Evolutionary conservation across 2,797 vertebrate species (phyloP), one percentile per base, ranked within the genome.

Genomic region (Sarcoramphus papa): DNA sequence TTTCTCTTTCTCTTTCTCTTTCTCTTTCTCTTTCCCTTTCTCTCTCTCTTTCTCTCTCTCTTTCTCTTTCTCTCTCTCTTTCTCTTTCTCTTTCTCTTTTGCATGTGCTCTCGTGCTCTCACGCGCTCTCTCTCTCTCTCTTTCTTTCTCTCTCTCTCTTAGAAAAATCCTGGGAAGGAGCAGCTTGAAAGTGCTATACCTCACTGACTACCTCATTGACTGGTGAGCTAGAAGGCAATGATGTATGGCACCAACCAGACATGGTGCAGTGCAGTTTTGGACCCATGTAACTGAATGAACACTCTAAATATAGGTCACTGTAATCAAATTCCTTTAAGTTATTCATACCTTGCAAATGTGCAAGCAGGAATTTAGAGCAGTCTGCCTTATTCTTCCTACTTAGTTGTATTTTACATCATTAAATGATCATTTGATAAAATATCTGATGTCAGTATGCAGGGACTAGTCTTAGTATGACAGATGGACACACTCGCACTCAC

Each of bases 271-370:
- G 45, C 11, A 65, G 24, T 77, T 86, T 80, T 78, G 51, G 28
- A 62, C 48, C 8, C 13, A 45, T 45, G 40, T 57, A 85, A 81
- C 31, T 88, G 70, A 74, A 84, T 72, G 54, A 90, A 68, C 24
- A 28, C 31, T 80, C 54, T 73, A 65, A 82, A 88, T 68, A 63
- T 74, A 93, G 70, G 65, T 74, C 78, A 56, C 51, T 69, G 37
- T 47, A 69, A 65, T 93, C 31, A 75, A 90, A 82, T 90, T 72
- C 30, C 62, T 74, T 70, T 78, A 50, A 48, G 28, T 67, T 88
- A 67, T 73, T 85, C 24, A 51, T 68, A 64, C 54, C 16, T 85
- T 79, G 54, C 67, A 90, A 79, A 68, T 54, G 37, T 60, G 45
- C 63, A 37, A 79, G 9, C 57, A 72, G 77, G 50, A 90, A 82